Evolutionary conservation across 1,140 invertebrate genomes (phyloP), one percentile per base, ranked within the genome.

Genomic region (Popillia japonica): DNA sequence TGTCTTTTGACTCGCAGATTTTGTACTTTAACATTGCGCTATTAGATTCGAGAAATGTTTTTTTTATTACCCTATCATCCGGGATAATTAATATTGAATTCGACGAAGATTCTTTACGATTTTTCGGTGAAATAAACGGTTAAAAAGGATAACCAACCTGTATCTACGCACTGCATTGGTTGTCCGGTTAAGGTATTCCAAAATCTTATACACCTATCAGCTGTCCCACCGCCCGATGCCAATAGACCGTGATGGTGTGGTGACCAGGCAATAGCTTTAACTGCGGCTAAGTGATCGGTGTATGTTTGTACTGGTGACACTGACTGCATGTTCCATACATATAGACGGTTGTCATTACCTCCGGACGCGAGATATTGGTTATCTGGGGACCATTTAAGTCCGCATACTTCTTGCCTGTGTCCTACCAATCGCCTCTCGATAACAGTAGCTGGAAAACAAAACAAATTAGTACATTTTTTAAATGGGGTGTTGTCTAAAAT

Each of bases 101-200:
- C 27, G 4, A 34, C 27, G 27, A 34, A 34, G 27, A 34, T 34
- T 34, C 27, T 34, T 34, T 2, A 34, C 27, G 27, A 34, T 4
- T 34, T 34, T 34, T 34, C 27, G 27, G 2, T 2, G 27, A 34
- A 34, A 34, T 34, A 34, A 34, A 34, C 27, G 4, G 27, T 34
- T n/a, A 34, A 2, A 34, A 34, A 34, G 4, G 27, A 34, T 34
- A 34, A 77, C 61, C 74, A 83, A 90, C 90, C 98, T 3, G 99
- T 99, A 87, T 99, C 98, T 42, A 99, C 95, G 87, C 95, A 98
- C 87, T 99, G 98, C 94, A 99, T 96, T 3, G 98, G 96, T 88
- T 99, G 98, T 7, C 96, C 96, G n/a, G 98, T 99, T 42, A 99
- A 88, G 0, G 98, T 99, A 87, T 99, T 99, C 98, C 98, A 99